Evolutionary conservation across 2,797 vertebrate species (phyloP).

Genomic region (Synanceia verrucosa): DNA sequence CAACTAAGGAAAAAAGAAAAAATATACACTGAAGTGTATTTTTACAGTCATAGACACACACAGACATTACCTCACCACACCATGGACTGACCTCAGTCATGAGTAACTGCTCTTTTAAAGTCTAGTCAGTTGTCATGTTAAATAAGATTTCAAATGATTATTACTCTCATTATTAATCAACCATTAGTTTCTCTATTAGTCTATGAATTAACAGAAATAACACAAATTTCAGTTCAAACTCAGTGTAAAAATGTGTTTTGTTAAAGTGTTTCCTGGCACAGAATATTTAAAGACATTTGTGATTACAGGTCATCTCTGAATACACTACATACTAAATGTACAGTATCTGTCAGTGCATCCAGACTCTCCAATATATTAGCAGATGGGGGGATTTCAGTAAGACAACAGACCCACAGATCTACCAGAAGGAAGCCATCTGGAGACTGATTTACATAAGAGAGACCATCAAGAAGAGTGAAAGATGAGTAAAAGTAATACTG

Average conservation of each 20-base stretch:
- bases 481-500: slow-evolving; percentile 35
- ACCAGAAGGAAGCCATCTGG: slow-evolving; percentile 69
- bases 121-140: not conserved
- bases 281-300: slow-evolving; percentile 3
- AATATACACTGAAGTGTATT: not conserved
- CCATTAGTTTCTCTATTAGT: not conserved
- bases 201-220: too few relatives aligned
- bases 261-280: not conserved
- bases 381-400: slow-evolving; percentile 75
- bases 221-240: not conserved
- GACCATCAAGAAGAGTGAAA: slow-evolving; percentile 27
- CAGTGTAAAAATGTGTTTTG: not conserved
- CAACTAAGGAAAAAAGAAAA: slow-evolving; percentile 77
- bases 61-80: not conserved
- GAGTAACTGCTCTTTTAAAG: not conserved
- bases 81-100: not conserved
- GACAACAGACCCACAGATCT: slow-evolving; percentile 49
- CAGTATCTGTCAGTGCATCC: slow-evolving; percentile 14
- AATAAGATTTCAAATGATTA: not conserved
- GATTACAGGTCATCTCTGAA: slow-evolving; percentile 18
- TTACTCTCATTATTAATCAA: not conserved
- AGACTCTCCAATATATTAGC: slow-evolving; percentile 33
- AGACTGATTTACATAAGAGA: slow-evolving; percentile 39
- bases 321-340: slow-evolving; percentile 13
- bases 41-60: not conserved